Percentiles rank a stretch among this genome's conserved stretches.
Evolutionary conservation across 2,113 vertebrate genomes (phyloP).

Genomic region (Pycnonotus jocosus): DNA sequence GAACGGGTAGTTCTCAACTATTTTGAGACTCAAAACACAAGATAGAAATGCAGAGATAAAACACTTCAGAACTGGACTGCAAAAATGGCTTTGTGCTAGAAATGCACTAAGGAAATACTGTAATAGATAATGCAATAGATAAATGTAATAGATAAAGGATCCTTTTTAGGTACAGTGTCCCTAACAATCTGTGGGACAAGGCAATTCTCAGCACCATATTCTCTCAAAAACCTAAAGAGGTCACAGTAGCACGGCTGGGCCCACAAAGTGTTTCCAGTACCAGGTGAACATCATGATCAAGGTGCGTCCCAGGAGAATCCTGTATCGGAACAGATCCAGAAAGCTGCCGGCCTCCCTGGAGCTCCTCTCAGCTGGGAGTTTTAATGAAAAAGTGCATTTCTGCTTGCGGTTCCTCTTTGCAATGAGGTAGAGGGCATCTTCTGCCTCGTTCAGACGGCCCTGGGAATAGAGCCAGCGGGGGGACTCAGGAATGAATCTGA

Average conservation of each 20-base stretch:
- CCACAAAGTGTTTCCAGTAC: slow-evolving; percentile 48
- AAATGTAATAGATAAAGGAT: too few relatives aligned
- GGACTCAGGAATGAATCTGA: slow-evolving; percentile 81
- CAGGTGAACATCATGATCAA: slow-evolving; percentile 81
- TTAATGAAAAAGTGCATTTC: slow-evolving; percentile 66
- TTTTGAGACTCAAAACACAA: not conserved
- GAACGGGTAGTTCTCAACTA: not conserved
- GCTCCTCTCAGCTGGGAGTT: slow-evolving; percentile 44
- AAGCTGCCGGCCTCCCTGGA: slow-evolving; percentile 56
- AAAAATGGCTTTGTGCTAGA: not conserved
- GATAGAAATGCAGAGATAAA: not conserved
- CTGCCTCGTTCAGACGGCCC: slow-evolving; percentile 74
- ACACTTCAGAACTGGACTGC: not conserved
- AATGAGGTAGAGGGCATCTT: slow-evolving; percentile 73
- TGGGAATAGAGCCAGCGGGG: slow-evolving; percentile 82
- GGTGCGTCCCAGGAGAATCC: slow-evolving; percentile 74
- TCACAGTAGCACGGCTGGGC: not conserved
- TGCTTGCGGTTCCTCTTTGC: slow-evolving; percentile 72
- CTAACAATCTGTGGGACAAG: not conserved
- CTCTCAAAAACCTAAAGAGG: not conserved
- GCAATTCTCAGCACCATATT: not conserved
- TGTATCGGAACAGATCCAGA: slow-evolving; percentile 72
- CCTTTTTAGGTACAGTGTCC: not conserved
- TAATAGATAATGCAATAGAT: not conserved
- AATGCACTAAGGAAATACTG: not conserved